Base-by-base conservation (phyloP, 2,113 vertebrate species). In the Centrocercus urophasianus region DNA sequence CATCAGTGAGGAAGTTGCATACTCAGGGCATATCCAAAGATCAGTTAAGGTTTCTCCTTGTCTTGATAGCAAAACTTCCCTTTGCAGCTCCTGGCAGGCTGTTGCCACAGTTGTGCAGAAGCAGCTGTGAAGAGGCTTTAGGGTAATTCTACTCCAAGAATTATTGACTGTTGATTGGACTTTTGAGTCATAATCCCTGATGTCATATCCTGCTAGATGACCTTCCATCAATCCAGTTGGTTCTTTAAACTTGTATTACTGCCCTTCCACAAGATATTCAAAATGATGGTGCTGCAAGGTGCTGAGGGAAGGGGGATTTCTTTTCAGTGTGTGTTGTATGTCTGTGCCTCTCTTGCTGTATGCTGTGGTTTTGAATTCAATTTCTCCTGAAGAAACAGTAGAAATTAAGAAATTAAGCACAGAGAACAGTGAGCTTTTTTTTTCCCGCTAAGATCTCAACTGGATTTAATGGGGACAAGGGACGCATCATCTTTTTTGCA, bases 151-250 rank as follows among this genome's bases (percentile, higher is more conserved):
- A 0, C 0, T 2, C 61, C 30, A 57, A 70, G 66, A 79, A 82
- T 83, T 89, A 79, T 63, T 86, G 95, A 77, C 42, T 86, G 47
- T 25, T 69, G 15, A 87, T 82, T 71, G 57, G 40, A 78, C 95
- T 92, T 94, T 76, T 65, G 54, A 77, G 67, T 36, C 17, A 61
- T 82, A 89, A 69, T 90, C 66, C 59, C 81, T 40, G 17, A 81
- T 66, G 63, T 90, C 65, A 18, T 75, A 27, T 50, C 43, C 43
- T 75, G 43, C 38, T 93, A n/a, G 86, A 77, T 85, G 65, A 43
- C 80, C 52, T 50, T 50, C 48, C 48, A 60, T 78, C 34, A 72
- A 16, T 89, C 22, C 28, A 27, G 14, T 17, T 78, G 38, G 19
- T 24, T 30, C 48, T 50, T 50, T 24, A 24, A 24, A 50, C 48